Conservation (phyloP, 2,797 vertebrate species). For the Heteromormyrus szaboi region DNA sequence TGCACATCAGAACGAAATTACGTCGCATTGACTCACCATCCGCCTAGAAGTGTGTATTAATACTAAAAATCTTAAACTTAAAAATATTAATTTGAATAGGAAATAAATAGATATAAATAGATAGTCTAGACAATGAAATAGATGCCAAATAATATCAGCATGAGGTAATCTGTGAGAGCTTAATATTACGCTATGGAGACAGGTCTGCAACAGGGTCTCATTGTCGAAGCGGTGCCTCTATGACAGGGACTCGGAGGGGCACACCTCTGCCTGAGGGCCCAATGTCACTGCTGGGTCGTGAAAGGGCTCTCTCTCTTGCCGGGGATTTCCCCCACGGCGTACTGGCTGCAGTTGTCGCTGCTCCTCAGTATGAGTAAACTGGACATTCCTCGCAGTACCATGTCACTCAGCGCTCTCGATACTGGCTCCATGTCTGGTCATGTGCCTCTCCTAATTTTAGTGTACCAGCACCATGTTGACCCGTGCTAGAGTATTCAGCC, state of each 20-base stretch:
- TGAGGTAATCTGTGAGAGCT: neutral
- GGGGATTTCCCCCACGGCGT: conserved; percentile 40
- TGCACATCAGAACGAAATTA: neutral
- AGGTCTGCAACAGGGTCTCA: neutral
- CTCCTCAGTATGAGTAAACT: conserved; percentile 37
- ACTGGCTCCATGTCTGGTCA: conserved; percentile 24
- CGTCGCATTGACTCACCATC: neutral
- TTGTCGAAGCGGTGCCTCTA: neutral
- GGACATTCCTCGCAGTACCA: neutral
- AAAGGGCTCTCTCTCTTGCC: conserved; percentile 8
- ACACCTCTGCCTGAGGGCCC: neutral
- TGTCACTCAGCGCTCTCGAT: neutral
- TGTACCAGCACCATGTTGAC: neutral
- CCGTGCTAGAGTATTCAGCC: neutral
- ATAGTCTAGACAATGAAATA: neutral
- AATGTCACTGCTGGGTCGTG: neutral
- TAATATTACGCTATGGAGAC: neutral
- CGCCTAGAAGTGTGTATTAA: neutral
- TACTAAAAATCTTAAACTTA: neutral
- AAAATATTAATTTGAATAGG: neutral
- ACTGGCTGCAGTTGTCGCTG: conserved; percentile 37
- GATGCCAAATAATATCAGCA: neutral
- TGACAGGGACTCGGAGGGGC: neutral
- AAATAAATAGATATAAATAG: neutral
- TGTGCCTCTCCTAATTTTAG: conserved; percentile 32